phyloP scores from a whole-genome alignment of 2,888 invertebrate species.

The Drosophila dives region DNA sequence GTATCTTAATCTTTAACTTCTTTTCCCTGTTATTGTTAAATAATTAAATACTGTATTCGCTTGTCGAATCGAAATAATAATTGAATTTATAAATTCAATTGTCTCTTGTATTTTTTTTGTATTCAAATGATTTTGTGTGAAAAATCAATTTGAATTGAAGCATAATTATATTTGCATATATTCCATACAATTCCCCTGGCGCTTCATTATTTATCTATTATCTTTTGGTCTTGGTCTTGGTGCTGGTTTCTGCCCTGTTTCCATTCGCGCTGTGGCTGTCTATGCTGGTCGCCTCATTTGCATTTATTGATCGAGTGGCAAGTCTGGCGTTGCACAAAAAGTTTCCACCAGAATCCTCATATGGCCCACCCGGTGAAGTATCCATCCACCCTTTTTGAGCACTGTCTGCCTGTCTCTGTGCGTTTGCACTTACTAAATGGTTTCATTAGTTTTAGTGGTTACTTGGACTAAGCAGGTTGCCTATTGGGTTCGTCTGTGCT shows the following conservation, averaged over 20 bases:
- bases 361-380: constrained; percentile 13
- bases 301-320: constrained; percentile 67
- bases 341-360: constrained; percentile 29
- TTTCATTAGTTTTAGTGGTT: constrained; percentile 78
- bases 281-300: constrained; percentile 44
- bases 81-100: constrained; percentile 3
- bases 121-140: constrained; percentile 7
- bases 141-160: not conserved
- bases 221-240: not conserved
- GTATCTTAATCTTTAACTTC: not conserved
- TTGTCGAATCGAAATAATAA: not conserved
- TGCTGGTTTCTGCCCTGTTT: not conserved
- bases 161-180: constrained; percentile 14
- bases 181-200: constrained; percentile 15
- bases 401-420: constrained; percentile 20
- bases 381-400: constrained; percentile 37
- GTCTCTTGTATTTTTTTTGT: not conserved
- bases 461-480: constrained; percentile 45
- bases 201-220: constrained; percentile 42
- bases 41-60: not conserved
- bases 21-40: not conserved
- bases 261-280: not conserved
- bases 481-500: constrained; percentile 20
- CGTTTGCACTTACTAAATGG: constrained; percentile 70
- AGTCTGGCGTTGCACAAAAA: constrained; percentile 26